A percentile compares a stretch with the other conserved stretches of the same genome.
These are phyloP conservation scores for Sturnus vulgaris DNA, from an alignment of 2,113 vertebrate species.

Conservation along the genomic window DNA sequence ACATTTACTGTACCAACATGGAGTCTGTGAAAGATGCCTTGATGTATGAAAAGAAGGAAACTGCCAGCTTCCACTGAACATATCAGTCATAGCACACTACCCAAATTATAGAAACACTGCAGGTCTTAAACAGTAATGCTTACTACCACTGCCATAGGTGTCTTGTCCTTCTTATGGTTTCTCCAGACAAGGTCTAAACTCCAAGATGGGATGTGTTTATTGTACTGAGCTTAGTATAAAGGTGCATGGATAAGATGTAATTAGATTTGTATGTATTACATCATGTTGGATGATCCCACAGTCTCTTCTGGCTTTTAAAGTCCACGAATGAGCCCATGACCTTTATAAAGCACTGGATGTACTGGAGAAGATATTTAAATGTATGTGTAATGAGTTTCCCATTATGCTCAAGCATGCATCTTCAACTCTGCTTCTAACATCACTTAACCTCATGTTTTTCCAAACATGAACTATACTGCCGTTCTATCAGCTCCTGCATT, in stretches of 20 bases:
- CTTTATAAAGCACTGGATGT: not conserved
- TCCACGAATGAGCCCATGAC: not conserved
- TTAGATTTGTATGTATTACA: not conserved
- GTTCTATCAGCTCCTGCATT: not conserved
- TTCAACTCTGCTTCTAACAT: not conserved
- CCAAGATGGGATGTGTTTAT: not conserved
- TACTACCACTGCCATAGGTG: not conserved
- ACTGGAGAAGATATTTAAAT: not conserved
- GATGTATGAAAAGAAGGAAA: not conserved
- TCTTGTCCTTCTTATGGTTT: not conserved
- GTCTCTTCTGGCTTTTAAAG: slow-evolving; percentile 5
- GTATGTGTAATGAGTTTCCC: not conserved
- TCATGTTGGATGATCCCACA: not conserved
- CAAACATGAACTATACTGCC: not conserved
- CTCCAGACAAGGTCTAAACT: not conserved
- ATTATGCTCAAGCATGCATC: not conserved
- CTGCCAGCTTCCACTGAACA: not conserved
- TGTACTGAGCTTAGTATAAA: not conserved
- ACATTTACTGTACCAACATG: not conserved
- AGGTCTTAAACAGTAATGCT: not conserved
- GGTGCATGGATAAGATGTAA: not conserved
- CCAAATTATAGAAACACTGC: not conserved
- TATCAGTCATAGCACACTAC: not conserved
- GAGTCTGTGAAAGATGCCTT: not conserved
- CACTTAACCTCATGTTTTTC: not conserved